Evolutionary conservation across 2,888 invertebrate genomes (phyloP), one percentile per base, ranked within the genome.

Genomic region (Folsomia candida): DNA sequence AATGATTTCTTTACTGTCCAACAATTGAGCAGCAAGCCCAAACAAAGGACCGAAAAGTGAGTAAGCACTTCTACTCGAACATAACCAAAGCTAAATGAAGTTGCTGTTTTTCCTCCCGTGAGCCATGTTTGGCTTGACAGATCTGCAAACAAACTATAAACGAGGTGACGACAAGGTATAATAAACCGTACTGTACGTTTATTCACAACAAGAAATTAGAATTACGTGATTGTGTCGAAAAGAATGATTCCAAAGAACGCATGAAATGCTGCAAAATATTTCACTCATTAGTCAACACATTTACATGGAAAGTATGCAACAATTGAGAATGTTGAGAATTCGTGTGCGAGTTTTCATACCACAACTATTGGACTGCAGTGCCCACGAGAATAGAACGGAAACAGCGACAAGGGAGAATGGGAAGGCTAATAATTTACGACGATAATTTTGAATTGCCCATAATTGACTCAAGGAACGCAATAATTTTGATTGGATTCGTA

Each of bases 151-250:
- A 79, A 60, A 14, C 79, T 79, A 24, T 18, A 64, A 67, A 67
- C 18, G 18, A 51, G 66, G 6, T 57, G 57, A n/a, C 6, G 9
- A 60, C 9, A 6, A 60, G 3, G 6, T 24, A 25, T 25, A 9
- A 9, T 60, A 9, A 60, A 25, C 26, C 9, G 22, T 9, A 24
- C 9, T 4, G 2, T 58, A 58, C 18, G 4, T 25, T 20, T 58
- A 58, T 20, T 24, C 28, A 47, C 1, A 51, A 24, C 24, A 51
- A 57, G 14, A 62, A 14, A 51, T 14, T 37, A 27, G 3, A 70
- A 74, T 73, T 78, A 79, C 79, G 75, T 75, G 14, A 79, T 54
- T 26, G 78, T 72, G 47, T 79, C 79, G 51, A 79, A 79, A 20
- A 75, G 28, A 18, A 79, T 66, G 6, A 79, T 68, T n/a, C 72